Base-by-base conservation (phyloP, 1,140 invertebrate genomes). In the Araneus ventricosus region DNA sequence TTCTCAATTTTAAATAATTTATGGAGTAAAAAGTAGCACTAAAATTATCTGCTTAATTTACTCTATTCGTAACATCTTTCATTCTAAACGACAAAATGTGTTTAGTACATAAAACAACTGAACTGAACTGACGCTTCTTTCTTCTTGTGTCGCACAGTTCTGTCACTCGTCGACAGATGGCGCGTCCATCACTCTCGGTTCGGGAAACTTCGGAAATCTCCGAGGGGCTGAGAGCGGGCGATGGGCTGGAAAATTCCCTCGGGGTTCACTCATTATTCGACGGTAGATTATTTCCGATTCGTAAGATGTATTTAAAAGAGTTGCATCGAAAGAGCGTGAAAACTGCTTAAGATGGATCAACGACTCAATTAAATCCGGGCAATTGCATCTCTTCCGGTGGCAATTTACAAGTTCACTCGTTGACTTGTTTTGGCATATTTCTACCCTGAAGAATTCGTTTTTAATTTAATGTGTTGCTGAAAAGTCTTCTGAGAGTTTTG, bases 231-330 rank as follows among this genome's bases (percentile, higher is more conserved):
- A 8, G 45, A 37, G 22, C 14, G 39, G 34, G 52, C 57, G 52
- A 86, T 86, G 41, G 84, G 14, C 52, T 10, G 84, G 84, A 86
- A 86, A 86, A 61, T 86, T 86, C 52, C 57, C 39, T 41, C 39
- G 24, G 82, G 82, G 39, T 85, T 85, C 45, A 61, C 52, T 86
- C 84, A 86, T 86, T 86, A 86, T 59, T 86, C 30, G 2, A 4
- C 4, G 10, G 57, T 20, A 61, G 84, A 86, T 86, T 86, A 86
- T 86, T 86, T 86, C 57, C 84, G 52, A 86, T 61, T 30, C 57
- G 70, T 37, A 75, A 37, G 70, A 75, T 61, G 84, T 20, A 86
- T 86, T 86, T 61, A 30, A 45, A 75, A 61, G 57, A 86, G 30
- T 34, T 52, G 24, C n/a, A 45, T 24, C 8, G 80, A 82, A 82